phyloP scores from a whole-genome alignment of 2,888 invertebrate species.

The Sympetrum striolatum region DNA sequence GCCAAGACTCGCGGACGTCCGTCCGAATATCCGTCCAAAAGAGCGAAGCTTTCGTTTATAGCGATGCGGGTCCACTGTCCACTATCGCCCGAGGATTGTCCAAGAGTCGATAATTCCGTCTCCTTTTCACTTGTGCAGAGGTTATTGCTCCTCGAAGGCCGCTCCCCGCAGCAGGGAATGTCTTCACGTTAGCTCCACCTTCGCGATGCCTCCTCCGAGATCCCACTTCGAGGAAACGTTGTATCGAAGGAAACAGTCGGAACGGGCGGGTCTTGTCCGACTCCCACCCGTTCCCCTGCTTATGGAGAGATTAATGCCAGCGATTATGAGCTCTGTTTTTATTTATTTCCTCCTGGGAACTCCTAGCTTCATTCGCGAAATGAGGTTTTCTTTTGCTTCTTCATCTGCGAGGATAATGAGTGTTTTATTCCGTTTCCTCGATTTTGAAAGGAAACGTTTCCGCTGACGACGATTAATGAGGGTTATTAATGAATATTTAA shows the following conservation, averaged over 20 bases:
- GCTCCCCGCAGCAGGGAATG: neutral
- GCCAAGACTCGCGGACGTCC: neutral
- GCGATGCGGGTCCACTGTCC: neutral
- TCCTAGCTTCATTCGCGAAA: too few species aligned
- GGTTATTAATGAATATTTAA: too few species aligned
- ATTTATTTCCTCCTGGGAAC: neutral
- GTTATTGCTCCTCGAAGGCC: slow-evolving; percentile 19
- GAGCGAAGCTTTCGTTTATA: neutral
- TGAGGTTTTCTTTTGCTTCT: too few species aligned
- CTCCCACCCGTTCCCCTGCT: neutral
- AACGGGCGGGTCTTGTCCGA: neutral
- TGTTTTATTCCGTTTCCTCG: too few species aligned
- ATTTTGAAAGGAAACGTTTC: too few species aligned
- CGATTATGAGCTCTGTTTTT: neutral
- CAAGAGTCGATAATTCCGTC: neutral
- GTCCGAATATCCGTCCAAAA: neutral
- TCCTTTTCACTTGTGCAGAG: neutral
- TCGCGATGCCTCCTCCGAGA: neutral
- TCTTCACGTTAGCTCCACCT: slow-evolving; percentile 21
- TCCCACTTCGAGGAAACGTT: neutral
- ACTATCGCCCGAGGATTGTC: neutral
- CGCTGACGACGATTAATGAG: too few species aligned
- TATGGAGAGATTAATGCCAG: neutral
- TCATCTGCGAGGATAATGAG: too few species aligned
- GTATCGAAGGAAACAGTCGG: neutral